Evolutionary conservation across 37 sponge, comb jelly and placozoan genomes (phyloP), one percentile per base, ranked within the genome.

Genomic region (Lycopodina hypogea): DNA sequence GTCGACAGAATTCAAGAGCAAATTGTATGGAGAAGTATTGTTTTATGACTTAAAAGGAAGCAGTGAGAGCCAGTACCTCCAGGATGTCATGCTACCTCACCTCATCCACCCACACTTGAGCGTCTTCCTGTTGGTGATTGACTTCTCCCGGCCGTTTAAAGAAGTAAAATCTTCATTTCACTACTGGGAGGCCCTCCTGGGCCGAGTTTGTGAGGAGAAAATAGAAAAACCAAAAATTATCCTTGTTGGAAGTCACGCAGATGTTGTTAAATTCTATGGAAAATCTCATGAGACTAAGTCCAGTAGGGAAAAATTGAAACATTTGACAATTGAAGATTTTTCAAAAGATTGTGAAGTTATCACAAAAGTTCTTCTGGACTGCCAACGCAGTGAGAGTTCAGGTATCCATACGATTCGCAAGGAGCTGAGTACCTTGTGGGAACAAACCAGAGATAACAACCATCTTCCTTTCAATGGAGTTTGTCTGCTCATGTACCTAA

Each of bases 31-130:
- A 4, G 30, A 65, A 9, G 66, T 65, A 29, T 2, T 7, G 32
- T 65, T 65, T 65, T 32, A 32, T 65, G 66, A 65, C 34, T 65
- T 65, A 2, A 17, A 3, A 32, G 34, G 34, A 3, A 32, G 17
- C 35, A 32, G 11, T 33, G 32, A 33, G 18, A 3, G 26, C 35
- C 33, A 65, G 35, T 65, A 32, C 66, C 18, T 30, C 17, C 66
- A 65, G 7, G 12, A 65, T 9, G 66, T 33, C 2, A 34, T 65
- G 32, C 7, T 65, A 32, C 66, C 26, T 28, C 3, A 65, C 30
- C 35, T 65, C 12, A 32, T 65, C 4, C 66, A 65, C 30, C 66
- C 66, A 65, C 26, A 30, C 9, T 65, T 65, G 34, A 65, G 66
- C 66, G 18, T 65, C 4, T 65, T 65, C 12, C 26, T 65, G 4